Evolutionary conservation across 1,140 invertebrate species (phyloP).

Genomic region (Bombus difficillimus): DNA sequence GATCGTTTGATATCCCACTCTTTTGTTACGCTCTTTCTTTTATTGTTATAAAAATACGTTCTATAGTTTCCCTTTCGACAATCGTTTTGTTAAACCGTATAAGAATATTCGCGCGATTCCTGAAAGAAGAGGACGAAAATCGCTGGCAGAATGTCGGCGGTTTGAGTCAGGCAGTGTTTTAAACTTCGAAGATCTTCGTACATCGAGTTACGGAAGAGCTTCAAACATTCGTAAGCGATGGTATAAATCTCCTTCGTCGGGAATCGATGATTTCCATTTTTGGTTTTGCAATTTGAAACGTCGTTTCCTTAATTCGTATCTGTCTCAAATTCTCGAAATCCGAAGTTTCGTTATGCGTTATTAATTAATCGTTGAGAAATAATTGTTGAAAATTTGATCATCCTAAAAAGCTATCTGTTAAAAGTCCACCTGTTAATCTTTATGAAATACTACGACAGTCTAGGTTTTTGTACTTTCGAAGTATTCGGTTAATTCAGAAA

Average conservation of each 20-base stretch:
- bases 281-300: no score
- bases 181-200: neutral
- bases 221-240: no score
- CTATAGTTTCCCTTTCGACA: neutral
- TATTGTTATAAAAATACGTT: constrained; percentile 15
- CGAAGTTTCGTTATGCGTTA: neutral
- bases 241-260: neutral
- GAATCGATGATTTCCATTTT: neutral
- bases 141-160: no score
- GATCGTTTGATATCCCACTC: neutral
- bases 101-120: neutral
- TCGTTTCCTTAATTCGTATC: no score
- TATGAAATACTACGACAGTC: no score
- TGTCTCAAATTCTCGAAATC: neutral
- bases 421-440: no score
- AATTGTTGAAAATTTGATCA: no score
- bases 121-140: neutral
- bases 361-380: no score
- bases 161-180: constrained; percentile 9
- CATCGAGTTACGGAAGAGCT: neutral
- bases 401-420: no score
- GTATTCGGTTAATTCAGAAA: no score
- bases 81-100: no score
- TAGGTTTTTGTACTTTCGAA: no score
- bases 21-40: neutral